Base-by-base conservation (phyloP, 1,140 invertebrate genomes). In the Gryon sp. region DNA sequence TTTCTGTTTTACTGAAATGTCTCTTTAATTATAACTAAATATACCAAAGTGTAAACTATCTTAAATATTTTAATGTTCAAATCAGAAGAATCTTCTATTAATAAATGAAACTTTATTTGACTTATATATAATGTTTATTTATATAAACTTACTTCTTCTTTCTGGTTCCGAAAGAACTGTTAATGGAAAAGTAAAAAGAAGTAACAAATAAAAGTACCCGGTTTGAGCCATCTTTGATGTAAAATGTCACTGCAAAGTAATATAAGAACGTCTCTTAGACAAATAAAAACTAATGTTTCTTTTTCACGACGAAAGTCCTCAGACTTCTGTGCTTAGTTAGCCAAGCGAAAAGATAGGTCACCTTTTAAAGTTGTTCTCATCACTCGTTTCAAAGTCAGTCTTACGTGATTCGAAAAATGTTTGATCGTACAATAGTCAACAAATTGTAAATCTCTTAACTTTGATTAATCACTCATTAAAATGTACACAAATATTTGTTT, bases 331-430 rank as follows among this genome's bases (percentile, higher is more conserved):
- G 86, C 82, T 83, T 78, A 52, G 76, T 62, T 69, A 60, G 16
- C 82, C 86, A 87, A 81, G 82, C 84, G 76, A 48, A 60, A 80
- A 79, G 15, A 28, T 40, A 8, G 20, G 26, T 57, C 48, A 12
- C 26, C 2, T 46, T 50, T 32, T 28, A n/a, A 9, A 5, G 32
- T 11, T 8, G 20, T 15, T 50, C 16, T 45, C 48, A 72, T 46
- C 26, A 53, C 26, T 19, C 52, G 7, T 14, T 22, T 12, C 46
- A 24, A 11, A 8, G 11, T 46, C n/a, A n/a, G n/a, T n/a, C n/a
- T n/a, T n/a, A n/a, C n/a, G 11, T 4, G 38, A 11, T 26, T 68
- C 30, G 5, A 12, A 30, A 40, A 28, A 34, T 12, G 26, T 28
- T 7, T 28, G 2, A 28, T 28, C 26, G 7, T 28, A 3, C 26